Base-by-base conservation (phyloP, 2,888 invertebrate species). In the Xylophagus ater region DNA sequence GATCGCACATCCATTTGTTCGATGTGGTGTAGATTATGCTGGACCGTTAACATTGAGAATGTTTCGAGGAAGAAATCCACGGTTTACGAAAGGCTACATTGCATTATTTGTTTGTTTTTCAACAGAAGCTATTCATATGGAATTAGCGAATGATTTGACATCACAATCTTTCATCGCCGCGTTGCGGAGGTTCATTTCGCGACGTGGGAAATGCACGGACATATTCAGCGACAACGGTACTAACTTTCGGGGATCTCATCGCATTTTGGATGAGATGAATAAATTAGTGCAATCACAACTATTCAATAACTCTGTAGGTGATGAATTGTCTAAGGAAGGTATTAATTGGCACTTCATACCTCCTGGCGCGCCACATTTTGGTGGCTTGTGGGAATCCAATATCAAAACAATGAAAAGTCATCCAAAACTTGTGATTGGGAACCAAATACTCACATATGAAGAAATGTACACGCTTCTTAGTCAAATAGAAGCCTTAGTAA, bases 391-490 rank as follows among this genome's bases (percentile, higher is more conserved):
- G 21, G 34, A 42, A n/a, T 15, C 30, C 3, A 30, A 2, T 1
- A 30, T 29, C 2, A 21, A 33, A 25, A 9, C 15, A 1, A 15
- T 26, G 4, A 36, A 41, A 20, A 15, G 12, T 4, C 37, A 36
- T 19, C 10, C 36, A 9, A 30, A 24, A n/a, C 8, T 28, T n/a
- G 10, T 28, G 0, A 4, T 29, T 4, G 32, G 33, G 4, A 1
- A 12, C 1, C 5, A 1, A 3, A 4, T 1, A 1, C 12, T 37
- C 3, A 19, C 26, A 9, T 41, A 21, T 30, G 49, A 53, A 40
- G 51, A 57, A 36, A 40, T 53, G 23, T 17, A 39, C 14, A 55
- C 52, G 2, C n/a, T 51, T 1, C 9, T 48, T 2, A 34, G 37
- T 13, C 50, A 51, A 38, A 46, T 53, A 14, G 51, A 30, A 14